Percentiles rank a stretch among this genome's conserved stretches.
Evolutionary conservation across 2,888 invertebrate species (phyloP).

Genomic region (Lasioglossum vierecki): DNA sequence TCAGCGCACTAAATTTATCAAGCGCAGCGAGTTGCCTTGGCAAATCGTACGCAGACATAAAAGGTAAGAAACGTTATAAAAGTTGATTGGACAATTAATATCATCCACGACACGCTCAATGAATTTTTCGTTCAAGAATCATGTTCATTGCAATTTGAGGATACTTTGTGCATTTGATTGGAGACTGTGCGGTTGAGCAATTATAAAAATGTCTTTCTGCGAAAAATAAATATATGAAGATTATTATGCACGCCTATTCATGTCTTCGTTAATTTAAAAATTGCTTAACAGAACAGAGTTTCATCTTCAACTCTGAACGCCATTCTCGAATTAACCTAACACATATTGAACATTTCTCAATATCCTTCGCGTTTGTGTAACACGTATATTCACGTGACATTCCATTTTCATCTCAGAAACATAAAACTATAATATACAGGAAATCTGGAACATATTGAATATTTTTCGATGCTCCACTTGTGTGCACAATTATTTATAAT

Average conservation of each 20-base stretch:
- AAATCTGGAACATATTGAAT: neutral
- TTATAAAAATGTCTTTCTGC: neutral
- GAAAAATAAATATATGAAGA: neutral
- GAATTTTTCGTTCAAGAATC: neutral
- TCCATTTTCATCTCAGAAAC: neutral
- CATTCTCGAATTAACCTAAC: no score
- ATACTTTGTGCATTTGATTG: no score
- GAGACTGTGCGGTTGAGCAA: no score
- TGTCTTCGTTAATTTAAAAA: neutral
- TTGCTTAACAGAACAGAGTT: neutral
- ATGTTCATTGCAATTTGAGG: neutral
- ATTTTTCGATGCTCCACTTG: no score
- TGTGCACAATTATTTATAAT: neutral
- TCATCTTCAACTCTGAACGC: no score
- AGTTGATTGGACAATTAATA: neutral
- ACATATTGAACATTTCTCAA: no score
- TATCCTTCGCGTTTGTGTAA: no score
- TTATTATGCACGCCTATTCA: no score
- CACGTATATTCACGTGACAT: no score
- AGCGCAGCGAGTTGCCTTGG: neutral
- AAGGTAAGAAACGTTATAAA: neutral
- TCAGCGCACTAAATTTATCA: neutral
- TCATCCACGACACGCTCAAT: neutral
- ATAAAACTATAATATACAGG: no score
- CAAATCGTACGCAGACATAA: neutral